Conservation (phyloP, 2,888 invertebrate genomes). For the Cristatella mucedo region DNA sequence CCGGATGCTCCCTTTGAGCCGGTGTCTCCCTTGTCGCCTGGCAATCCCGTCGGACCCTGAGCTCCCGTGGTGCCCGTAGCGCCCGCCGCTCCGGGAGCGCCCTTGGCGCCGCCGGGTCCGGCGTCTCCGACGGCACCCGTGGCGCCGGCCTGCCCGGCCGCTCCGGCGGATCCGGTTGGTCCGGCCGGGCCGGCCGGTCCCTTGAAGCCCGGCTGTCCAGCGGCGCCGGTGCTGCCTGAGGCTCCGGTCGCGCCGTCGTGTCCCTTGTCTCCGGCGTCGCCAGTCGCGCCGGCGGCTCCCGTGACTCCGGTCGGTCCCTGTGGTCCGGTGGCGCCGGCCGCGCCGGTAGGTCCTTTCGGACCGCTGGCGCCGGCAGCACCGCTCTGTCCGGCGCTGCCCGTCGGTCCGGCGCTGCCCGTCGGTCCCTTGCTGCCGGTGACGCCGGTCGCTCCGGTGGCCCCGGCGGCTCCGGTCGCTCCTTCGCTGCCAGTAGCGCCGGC, state of each 20-base stretch:
- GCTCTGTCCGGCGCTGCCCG: constrained; percentile 6
- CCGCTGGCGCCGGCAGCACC: constrained; percentile 7
- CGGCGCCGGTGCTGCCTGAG: constrained; percentile 7
- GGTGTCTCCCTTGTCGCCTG: too few species aligned
- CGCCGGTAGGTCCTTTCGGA: constrained; percentile 7
- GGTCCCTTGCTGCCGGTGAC: constrained; percentile 7
- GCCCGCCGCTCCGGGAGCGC: too few species aligned
- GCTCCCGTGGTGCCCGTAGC: too few species aligned
- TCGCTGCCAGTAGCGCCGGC: constrained; percentile 8
- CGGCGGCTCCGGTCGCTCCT: constrained; percentile 8
- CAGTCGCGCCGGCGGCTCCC: constrained; percentile 5
- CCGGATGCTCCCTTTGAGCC: too few species aligned
- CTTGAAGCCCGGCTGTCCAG: constrained; percentile 4
- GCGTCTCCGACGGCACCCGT: constrained; percentile 9
- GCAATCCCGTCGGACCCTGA: too few species aligned
- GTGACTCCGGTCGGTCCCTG: constrained; percentile 6
- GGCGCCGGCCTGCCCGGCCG: constrained; percentile 7
- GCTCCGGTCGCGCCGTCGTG: not conserved
- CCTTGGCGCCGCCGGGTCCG: too few species aligned
- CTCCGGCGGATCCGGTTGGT: not conserved
- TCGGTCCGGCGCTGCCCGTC: constrained; percentile 4
- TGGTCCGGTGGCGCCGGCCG: not conserved
- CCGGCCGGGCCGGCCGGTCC: constrained; percentile 9
- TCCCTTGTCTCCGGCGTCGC: constrained; percentile 3
- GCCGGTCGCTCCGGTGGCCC: constrained; percentile 9